Base-by-base conservation (phyloP, 2,113 vertebrate genomes). In the Alethe diademata region DNA sequence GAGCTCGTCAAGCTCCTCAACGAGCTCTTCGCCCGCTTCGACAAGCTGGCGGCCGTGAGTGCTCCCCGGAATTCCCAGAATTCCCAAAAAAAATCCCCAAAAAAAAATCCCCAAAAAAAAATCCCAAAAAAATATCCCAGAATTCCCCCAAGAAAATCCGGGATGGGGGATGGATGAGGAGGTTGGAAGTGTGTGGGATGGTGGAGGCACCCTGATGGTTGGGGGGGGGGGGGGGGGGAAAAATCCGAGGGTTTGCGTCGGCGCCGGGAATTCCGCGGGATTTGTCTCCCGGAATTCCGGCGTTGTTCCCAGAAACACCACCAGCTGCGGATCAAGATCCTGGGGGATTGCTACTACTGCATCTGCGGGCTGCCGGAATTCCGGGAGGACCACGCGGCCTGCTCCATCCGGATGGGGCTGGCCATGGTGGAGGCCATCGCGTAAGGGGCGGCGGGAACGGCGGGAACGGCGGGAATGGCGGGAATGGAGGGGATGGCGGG, bases 291-390 rank as follows among this genome's bases (percentile, higher is more conserved):
- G 64, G 42, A 33, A 40, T 31, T 7, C 4, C 19, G 35, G 8
- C 18, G 19, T 5, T 1, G 1, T 42, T 38, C 8, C 33, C 73
- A 75, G 73, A 60, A 6, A 1, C 73, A 60, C 3, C 73, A 75
- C 73, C 73, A 75, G 73, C 56, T 75, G 73, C 56, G 73, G 73
- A 76, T 76, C 57, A 76, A 76, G 73, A 76, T 76, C 73, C 73
- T 76, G 57, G 73, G 73, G 5, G 73, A 76, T 11, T 76, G 73
- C 45, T 76, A 76, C 45, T 76, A 76, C 57, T 76, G 73, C 73
- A 76, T 76, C 45, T 76, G 73, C 28, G 73, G 73, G 45, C 73
- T 76, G 73, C 73, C 73, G 45, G 73, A 76, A 33, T 76, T 76
- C 73, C 73, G 72, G 42, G 72, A 75, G 72, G 72, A 75, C 2